Evolutionary conservation across 2,888 invertebrate species (phyloP).

Genomic region (Dynastes grantii): DNA sequence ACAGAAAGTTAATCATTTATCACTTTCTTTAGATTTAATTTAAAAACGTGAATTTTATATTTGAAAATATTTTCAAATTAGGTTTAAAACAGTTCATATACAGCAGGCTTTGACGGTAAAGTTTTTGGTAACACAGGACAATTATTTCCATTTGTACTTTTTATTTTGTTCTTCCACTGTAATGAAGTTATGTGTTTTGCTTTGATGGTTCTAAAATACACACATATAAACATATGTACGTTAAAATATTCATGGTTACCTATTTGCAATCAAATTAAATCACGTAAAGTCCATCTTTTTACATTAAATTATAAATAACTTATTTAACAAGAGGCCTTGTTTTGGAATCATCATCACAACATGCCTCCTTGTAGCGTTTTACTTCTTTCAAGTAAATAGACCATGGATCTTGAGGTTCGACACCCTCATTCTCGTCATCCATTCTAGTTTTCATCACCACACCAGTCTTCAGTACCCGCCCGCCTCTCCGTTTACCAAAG

Average conservation of each 20-base stretch:
- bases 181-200: neutral
- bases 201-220: neutral
- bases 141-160: neutral
- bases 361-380: conserved; percentile 91
- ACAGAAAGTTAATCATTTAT: no score
- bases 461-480: conserved; percentile 90
- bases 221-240: conserved; percentile 23
- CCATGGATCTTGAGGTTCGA: conserved; percentile 90
- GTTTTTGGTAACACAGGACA: no score
- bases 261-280: conserved; percentile 47
- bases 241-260: conserved; percentile 45
- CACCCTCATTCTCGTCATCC: conserved; percentile 76
- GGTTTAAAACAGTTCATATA: no score
- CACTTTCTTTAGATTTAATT: no score
- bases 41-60: no score
- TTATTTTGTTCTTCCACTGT: neutral
- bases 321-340: conserved; percentile 93
- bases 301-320: conserved; percentile 60
- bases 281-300: conserved; percentile 46
- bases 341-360: conserved; percentile 93
- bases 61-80: no score
- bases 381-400: conserved; percentile 95
- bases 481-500: conserved; percentile 89
- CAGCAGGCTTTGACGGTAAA: no score
- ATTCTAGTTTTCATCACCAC: conserved; percentile 89